Percentiles rank a stretch among this genome's conserved stretches.
Evolutionary conservation across 2,113 vertebrate genomes (phyloP).

Genomic region (Gallinago undulata): DNA sequence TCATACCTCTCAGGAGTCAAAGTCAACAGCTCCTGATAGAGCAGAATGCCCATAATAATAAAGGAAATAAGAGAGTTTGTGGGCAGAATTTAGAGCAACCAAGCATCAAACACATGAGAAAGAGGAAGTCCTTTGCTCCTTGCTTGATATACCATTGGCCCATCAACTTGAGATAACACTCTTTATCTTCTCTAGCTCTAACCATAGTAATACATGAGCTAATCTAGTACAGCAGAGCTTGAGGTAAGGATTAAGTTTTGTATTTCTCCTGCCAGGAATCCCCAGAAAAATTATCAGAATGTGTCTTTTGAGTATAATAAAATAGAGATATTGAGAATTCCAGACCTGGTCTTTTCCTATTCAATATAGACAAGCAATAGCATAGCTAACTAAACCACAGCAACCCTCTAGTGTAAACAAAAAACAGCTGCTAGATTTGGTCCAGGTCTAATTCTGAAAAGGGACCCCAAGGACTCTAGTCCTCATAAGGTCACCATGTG

Average conservation of each 20-base stretch:
- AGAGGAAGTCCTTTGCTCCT: background rate
- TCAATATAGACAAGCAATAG: background rate
- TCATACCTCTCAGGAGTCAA: background rate
- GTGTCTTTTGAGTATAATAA: constrained; percentile 45
- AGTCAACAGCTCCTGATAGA: background rate
- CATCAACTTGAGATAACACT: background rate
- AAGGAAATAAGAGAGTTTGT: background rate
- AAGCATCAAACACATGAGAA: background rate
- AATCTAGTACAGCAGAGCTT: background rate
- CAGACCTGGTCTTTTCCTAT: constrained; percentile 22
- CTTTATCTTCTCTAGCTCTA: background rate
- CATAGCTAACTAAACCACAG: constrained; percentile 28
- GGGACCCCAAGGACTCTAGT: constrained; percentile 40
- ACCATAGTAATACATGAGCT: background rate
- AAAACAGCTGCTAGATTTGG: constrained; percentile 53
- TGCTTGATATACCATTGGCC: background rate
- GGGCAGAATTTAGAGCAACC: background rate
- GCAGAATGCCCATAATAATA: background rate
- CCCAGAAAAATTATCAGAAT: constrained; percentile 54
- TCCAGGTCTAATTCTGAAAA: constrained; percentile 50
- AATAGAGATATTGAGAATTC: constrained; percentile 41
- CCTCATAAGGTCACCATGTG: constrained; percentile 60
- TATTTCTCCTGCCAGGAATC: constrained; percentile 23
- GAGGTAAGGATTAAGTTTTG: constrained; percentile 16
- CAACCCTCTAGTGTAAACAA: constrained; percentile 39